Evolutionary conservation across 1,140 invertebrate species (phyloP).

Genomic region (Stenopsyche tienmushanensis): DNA sequence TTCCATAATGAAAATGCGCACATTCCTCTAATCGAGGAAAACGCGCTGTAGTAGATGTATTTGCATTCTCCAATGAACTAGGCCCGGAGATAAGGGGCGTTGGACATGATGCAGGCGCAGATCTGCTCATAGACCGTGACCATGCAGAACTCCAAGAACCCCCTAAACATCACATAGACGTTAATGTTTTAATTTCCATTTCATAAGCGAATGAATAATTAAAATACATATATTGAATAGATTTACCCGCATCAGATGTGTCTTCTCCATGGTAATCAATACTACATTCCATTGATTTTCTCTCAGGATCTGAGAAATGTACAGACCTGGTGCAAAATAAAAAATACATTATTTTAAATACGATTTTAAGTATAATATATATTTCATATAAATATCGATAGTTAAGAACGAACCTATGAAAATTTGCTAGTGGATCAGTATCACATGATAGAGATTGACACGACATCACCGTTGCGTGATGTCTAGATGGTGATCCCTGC

Average conservation of each 20-base stretch:
- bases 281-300: conserved; percentile 41
- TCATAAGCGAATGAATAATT: no score
- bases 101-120: conserved; percentile 43
- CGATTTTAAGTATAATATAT: neutral
- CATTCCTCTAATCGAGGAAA: conserved; percentile 96
- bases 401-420: conserved; percentile 49
- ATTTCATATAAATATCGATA: neutral
- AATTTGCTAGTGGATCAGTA: conserved; percentile 48
- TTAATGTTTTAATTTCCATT: neutral
- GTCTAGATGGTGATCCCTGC: conserved; percentile 49
- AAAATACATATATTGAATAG: no score
- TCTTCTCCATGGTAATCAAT: conserved; percentile 35
- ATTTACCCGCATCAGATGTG: conserved; percentile 33
- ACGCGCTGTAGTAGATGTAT: conserved; percentile 47
- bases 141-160: conserved; percentile 21
- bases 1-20: conserved; percentile 97
- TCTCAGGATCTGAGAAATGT: conserved; percentile 52
- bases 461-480: conserved; percentile 55
- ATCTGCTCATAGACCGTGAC: conserved; percentile 46
- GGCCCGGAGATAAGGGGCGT: conserved; percentile 1
- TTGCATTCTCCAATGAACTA: conserved; percentile 40
- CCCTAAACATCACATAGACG: conserved; percentile 10
- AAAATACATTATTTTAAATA: neutral
- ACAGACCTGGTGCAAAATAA: conserved; percentile 48
- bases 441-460: conserved; percentile 55